Evolutionary conservation across 2,113 vertebrate genomes (phyloP).

Genomic region (Cromileptes altivelis): DNA sequence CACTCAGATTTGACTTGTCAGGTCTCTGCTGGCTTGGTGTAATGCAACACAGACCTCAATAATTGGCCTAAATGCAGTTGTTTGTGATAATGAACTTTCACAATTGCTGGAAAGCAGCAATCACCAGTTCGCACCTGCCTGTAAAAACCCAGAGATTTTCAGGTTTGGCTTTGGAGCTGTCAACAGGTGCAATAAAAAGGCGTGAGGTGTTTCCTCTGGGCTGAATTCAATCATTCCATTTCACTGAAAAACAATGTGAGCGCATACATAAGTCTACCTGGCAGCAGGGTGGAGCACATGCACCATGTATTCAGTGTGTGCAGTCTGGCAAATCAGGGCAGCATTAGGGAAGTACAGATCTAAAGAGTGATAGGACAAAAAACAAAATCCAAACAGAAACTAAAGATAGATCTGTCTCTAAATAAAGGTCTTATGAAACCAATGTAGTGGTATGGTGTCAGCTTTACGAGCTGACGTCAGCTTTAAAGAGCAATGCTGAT

Average conservation of each 20-base stretch:
- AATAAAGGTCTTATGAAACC: background rate
- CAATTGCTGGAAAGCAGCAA: constrained; percentile 16
- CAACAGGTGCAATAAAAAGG: constrained; percentile 38
- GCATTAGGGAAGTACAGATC: constrained; percentile 29
- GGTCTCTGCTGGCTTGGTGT: constrained; percentile 31
- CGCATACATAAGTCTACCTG: constrained; percentile 60
- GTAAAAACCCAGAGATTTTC: constrained; percentile 25
- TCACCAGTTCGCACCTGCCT: constrained; percentile 44
- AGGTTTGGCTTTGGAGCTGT: constrained; percentile 21
- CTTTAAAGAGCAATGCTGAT: background rate
- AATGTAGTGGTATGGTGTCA: background rate
- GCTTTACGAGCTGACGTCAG: background rate
- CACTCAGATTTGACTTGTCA: constrained; percentile 49
- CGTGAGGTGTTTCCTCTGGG: constrained; percentile 55
- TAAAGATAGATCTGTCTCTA: background rate
- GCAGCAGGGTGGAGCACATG: constrained; percentile 44
- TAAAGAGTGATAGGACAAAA: constrained; percentile 44
- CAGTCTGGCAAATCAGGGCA: constrained; percentile 44
- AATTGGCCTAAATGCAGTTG: constrained; percentile 36
- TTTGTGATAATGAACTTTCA: constrained; percentile 19
- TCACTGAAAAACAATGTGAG: constrained; percentile 47
- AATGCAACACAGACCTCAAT: constrained; percentile 37
- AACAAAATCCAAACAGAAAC: constrained; percentile 26
- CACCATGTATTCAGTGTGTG: constrained; percentile 29
- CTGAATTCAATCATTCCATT: constrained; percentile 62